Evolutionary conservation across 2,797 vertebrate genomes (phyloP), one percentile per base, ranked within the genome.

Genomic region (Vireo griseus): DNA sequence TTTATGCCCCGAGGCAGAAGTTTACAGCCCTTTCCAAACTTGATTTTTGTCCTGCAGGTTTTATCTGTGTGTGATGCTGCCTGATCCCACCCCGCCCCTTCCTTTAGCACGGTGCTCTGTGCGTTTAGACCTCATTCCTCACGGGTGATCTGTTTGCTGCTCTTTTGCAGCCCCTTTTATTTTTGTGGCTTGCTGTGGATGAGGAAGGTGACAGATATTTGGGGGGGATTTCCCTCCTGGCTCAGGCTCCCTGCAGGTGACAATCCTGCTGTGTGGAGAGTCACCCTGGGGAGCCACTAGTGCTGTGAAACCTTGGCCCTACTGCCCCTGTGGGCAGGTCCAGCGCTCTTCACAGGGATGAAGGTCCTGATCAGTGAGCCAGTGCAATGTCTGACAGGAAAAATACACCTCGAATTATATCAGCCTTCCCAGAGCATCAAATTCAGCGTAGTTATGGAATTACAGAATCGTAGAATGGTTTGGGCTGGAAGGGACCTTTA

Each of bases 11-110:
- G 42, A 63, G 54, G 59, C 25, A 72, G 40, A 78, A 76, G 80
- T 85, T 75, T 42, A 15, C 24, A 85, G 35, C 31, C 25, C 14
- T 82, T 77, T 55, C 48, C 39, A 31, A 92, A 66, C 51, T 82
- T 42, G 1, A 17, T 50, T 86, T 84, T 51, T 26, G 6, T 33
- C 45, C 35, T 50, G 51, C 11, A 35, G 8, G 0, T 71, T 90
- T 79, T 37, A 10, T 13, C 26, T 1, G 0, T 0, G 40, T 0
- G 1, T 40, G 45, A 16, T 2, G 1, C 15, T 9, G 1, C 16
- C 4, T 1, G 13, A 47, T 17, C 45, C 35, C 40, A 10, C 12
- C 4, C 35, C 0, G 0, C 11, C 18, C 29, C 2, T 1, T 45
- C 63, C 54, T 75, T 59, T 9, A 45, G 37, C 20, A 2, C 5